Evolutionary conservation across 2,888 invertebrate genomes (phyloP), one percentile per base, ranked within the genome.

Genomic region (Sisyra nigra): DNA sequence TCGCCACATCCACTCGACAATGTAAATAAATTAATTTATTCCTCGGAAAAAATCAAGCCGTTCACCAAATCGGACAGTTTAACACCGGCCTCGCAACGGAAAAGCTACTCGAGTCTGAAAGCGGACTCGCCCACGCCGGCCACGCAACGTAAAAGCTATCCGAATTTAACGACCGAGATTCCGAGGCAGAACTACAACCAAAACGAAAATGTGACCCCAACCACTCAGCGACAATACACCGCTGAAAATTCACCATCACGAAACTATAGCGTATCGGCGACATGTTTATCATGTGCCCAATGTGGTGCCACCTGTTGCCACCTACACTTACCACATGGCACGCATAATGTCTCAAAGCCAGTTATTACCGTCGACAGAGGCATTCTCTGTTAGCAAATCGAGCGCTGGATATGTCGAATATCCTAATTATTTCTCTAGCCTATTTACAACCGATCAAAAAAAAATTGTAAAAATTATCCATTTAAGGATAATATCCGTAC

Each of bases 281-380:
- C 59, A 50, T 62, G 62, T 52, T 56, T 62, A 47, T 47, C 47
- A 8, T 67, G 66, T 55, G 55, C 64, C 45, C 64, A 65, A 51
- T 66, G 65, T 51, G 65, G 64, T 44, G 56, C 64, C 37, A 58
- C 62, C 32, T 65, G 65, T 52, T 57, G 65, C 47, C 50, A 52
- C 40, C 47, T 50, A 35, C 24, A 24, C 7, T 24, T 24, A 7
- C 40, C 44, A 2, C 63, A 62, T 52, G 51, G 61, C 44, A 54
- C 62, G 48, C 62, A 63, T 54, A 55, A 62, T 42, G 54, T 62
- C 49, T 60, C 62, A 53, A 59, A 57, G 46, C 56, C 60, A 44
- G 59, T 65, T 42, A 64, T 65, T 47, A 56, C 60, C 35, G 57
- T 65, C 44, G 66, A 67, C 53, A 57, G 67, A 48, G 66, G 65